These are phyloP conservation scores for Hylaeus anthracinus DNA, from an alignment of 1,140 invertebrate genomes.

Conservation along the genomic window DNA sequence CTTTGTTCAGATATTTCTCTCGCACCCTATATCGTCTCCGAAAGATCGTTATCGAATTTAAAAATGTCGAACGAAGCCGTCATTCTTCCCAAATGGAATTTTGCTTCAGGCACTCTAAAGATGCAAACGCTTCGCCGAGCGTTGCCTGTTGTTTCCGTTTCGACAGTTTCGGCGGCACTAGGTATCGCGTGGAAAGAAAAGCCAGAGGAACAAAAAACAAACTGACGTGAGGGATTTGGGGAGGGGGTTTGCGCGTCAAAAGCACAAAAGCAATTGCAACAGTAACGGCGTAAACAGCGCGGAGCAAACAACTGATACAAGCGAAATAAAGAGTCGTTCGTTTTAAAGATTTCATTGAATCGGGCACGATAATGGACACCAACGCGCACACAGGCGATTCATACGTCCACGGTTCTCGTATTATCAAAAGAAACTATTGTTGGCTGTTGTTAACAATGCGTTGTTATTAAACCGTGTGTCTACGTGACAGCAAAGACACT, in stretches of 20 bases:
- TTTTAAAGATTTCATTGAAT: slow-evolving; percentile 77
- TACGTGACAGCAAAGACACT: slow-evolving; percentile 47
- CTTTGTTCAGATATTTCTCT: too few species aligned
- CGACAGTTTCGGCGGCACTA: slow-evolving; percentile 38
- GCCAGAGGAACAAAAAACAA: background rate
- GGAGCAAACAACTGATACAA: slow-evolving; percentile 74
- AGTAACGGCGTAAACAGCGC: slow-evolving; percentile 69
- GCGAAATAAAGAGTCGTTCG: slow-evolving; percentile 68
- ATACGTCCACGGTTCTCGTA: slow-evolving; percentile 54
- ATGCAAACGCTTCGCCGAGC: too few species aligned
- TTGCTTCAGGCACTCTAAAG: too few species aligned
- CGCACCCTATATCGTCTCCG: too few species aligned
- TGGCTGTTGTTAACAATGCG: slow-evolving; percentile 73
- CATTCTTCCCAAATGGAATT: too few species aligned
- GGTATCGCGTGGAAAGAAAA: slow-evolving; percentile 29
- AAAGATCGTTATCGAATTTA: too few species aligned
- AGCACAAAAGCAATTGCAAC: slow-evolving; percentile 44
- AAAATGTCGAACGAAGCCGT: too few species aligned
- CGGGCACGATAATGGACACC: slow-evolving; percentile 65
- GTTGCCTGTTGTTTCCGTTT: slow-evolving; percentile 26
- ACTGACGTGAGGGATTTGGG: background rate
- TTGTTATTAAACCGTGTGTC: slow-evolving; percentile 69
- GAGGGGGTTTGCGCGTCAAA: background rate
- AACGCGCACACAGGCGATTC: slow-evolving; percentile 52
- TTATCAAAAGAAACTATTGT: slow-evolving; percentile 79